Evolutionary conservation across 53 echinoderm and acorn worm genomes (phyloP).

Genomic region (Hippasteria phrygiana): DNA sequence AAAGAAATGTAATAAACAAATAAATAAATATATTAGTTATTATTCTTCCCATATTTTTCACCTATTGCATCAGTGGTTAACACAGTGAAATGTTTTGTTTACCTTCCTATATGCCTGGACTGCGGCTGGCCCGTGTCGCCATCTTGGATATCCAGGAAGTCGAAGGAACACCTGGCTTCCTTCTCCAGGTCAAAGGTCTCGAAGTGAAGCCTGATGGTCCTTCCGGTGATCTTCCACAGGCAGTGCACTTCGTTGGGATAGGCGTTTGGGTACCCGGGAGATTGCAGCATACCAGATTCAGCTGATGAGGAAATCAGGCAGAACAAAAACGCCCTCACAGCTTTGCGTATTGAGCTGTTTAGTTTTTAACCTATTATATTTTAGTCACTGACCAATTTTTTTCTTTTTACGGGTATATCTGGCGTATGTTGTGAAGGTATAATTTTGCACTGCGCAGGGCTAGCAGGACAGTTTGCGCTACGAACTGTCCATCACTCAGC

Average conservation of each 20-base stretch:
- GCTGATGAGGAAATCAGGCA: not conserved
- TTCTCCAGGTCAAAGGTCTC: slow-evolving; percentile 75
- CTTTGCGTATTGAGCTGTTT: not conserved
- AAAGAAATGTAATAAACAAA: too few relatives aligned
- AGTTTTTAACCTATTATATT: too few relatives aligned
- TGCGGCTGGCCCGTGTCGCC: slow-evolving; percentile 45
- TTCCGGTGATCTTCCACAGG: slow-evolving; percentile 74
- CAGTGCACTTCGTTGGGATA: slow-evolving; percentile 75
- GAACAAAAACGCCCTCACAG: too few relatives aligned
- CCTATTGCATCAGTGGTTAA: not conserved
- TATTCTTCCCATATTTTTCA: not conserved
- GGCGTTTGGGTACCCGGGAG: slow-evolving; percentile 70
- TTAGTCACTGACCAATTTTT: too few relatives aligned
- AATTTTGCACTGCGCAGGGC: too few relatives aligned
- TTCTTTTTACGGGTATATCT: too few relatives aligned
- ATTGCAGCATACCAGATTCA: slow-evolving; percentile 56
- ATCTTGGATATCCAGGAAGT: slow-evolving; percentile 73
- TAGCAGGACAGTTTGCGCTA: too few relatives aligned
- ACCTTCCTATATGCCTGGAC: slow-evolving; percentile 72
- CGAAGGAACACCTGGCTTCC: slow-evolving; percentile 63
- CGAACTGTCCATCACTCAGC: not conserved
- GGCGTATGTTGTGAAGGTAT: too few relatives aligned
- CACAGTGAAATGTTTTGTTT: not conserved
- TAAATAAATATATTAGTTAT: not conserved
- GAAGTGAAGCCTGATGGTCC: slow-evolving; percentile 59